Base-by-base conservation (phyloP, 2,888 invertebrate species). In the Rhaphigaster nebulosa region DNA sequence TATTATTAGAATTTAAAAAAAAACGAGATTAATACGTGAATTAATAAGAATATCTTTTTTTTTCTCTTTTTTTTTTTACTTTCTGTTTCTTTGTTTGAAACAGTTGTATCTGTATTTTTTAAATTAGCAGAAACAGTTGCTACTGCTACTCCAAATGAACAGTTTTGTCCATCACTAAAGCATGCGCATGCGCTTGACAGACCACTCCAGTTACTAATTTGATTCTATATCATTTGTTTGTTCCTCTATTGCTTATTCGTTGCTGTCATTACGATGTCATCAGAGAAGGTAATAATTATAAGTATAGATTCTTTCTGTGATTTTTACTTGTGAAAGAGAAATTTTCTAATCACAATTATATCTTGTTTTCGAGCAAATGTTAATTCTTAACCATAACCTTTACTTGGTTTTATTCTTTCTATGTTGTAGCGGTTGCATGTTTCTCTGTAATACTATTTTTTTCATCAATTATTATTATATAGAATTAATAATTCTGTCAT, bases 371-470 rank as follows among this genome's bases (percentile, higher is more conserved):
- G 6, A 76, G 34, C 38, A 20, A 23, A 76, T 34, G 2, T 6
- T 38, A 23, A 76, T 76, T 45, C 2, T n/a, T n/a, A 84, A 84
- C n/a, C 84, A 84, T 84, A 84, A 84, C 84, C 84, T 84, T 45
- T 45, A 84, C 45, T 18, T 41, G n/a, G 2, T 45, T 84, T 15
- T n/a, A 45, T n/a, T 45, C n/a, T 84, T 45, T 45, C 1, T 41
- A 50, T 38, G 20, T 76, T 20, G 23, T 20, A 34, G 34, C 0
- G 3, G 23, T 41, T 80, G 15, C 26, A 26, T 26, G 1, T 41
- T 80, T 23, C 80, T 41, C 12, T 41, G 41, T 23, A 20, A 23
- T 41, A n/a, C 13, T 12, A 18, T 38, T 20, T 15, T 18, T 38
- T 70, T 70, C 70, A 76, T 65, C 20, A 45, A 50, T 84, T 10